Evolutionary conservation across 2,888 invertebrate species (phyloP).

Genomic region (Phytoseiulus persimilis): DNA sequence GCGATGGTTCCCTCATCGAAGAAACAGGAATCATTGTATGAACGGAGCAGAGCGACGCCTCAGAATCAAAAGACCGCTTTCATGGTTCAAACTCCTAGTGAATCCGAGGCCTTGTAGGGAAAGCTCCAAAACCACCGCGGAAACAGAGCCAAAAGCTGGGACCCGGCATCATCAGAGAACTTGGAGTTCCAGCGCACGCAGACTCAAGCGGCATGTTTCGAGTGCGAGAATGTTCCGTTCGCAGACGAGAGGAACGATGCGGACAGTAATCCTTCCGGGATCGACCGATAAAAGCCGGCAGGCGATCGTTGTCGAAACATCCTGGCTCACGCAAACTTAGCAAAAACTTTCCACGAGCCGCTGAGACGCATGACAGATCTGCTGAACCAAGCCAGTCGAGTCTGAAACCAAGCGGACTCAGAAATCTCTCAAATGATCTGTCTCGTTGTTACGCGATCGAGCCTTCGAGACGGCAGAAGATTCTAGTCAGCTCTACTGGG

Average conservation of each 20-base stretch:
- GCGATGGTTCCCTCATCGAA: neutral
- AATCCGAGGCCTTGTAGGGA: no score
- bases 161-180: no score
- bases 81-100: no score
- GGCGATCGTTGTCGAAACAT: neutral
- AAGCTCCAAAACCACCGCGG: no score
- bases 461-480: no score
- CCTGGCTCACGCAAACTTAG: neutral
- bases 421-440: neutral
- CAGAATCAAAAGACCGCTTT: no score
- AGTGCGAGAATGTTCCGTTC: no score
- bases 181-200: no score
- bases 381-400: neutral
- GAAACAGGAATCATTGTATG: neutral
- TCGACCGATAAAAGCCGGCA: neutral
- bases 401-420: neutral
- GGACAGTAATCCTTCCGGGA: neutral
- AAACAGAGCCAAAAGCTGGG: no score
- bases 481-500: no score
- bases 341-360: neutral
- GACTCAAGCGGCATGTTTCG: no score
- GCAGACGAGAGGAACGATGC: neutral
- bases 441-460: neutral
- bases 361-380: neutral
- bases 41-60: neutral